Evolutionary conservation across 2,888 invertebrate genomes (phyloP).

Genomic region (Caenorhabditis sp.): DNA sequence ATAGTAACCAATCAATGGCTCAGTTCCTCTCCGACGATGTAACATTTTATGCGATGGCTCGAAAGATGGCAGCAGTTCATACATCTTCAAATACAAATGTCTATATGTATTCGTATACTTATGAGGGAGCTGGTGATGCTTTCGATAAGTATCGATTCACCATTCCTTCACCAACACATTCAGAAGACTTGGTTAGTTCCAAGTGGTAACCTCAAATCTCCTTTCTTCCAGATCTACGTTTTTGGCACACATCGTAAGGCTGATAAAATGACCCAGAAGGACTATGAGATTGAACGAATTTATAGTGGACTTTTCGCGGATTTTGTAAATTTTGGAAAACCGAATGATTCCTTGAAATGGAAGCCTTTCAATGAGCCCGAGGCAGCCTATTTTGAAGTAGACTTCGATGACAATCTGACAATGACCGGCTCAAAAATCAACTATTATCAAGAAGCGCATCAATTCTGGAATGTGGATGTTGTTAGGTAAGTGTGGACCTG

Average conservation of each 20-base stretch:
- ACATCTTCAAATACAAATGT: background rate
- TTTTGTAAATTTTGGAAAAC: constrained; percentile 39
- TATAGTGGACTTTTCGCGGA: constrained; percentile 45
- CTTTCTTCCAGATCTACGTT: constrained; percentile 42
- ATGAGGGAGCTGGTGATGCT: constrained; percentile 29
- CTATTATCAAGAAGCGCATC: constrained; percentile 25
- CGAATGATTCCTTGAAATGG: constrained; percentile 30
- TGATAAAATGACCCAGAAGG: constrained; percentile 17
- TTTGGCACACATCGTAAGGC: constrained; percentile 41
- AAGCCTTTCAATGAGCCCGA: constrained; percentile 19
- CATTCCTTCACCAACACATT: constrained; percentile 31
- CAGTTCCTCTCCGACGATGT: constrained; percentile 25
- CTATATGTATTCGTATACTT: constrained; percentile 26
- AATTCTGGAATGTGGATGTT: constrained; percentile 25
- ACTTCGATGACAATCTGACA: constrained; percentile 34
- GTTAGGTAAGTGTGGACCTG: background rate
- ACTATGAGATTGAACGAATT: constrained; percentile 37
- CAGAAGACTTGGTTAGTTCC: constrained; percentile 41
- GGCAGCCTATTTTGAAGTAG: constrained; percentile 26
- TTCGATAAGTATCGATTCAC: constrained; percentile 32
- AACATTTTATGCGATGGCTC: constrained; percentile 16
- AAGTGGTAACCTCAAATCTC: too few relatives aligned
- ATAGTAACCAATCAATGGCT: background rate
- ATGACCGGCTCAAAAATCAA: constrained; percentile 31
- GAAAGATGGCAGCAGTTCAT: constrained; percentile 6